Conservation (phyloP, 2,113 vertebrate genomes). For the Erpornis zantholeuca region DNA sequence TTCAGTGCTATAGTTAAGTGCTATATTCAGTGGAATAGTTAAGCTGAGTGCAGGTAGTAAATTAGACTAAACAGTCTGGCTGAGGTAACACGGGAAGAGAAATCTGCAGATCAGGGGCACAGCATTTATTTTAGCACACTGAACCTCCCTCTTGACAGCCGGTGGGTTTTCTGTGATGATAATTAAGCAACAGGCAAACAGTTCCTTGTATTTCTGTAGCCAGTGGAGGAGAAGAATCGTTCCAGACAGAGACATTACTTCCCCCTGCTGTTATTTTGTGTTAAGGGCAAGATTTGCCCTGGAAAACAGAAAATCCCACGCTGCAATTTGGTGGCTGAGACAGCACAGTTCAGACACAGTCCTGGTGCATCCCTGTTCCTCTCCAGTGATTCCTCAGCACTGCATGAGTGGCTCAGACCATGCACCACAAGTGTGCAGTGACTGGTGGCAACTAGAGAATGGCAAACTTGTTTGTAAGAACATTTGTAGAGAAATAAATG, state of each 20-base stretch:
- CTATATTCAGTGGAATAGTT: neutral
- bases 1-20: neutral
- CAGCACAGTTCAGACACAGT: neutral
- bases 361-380: neutral
- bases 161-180: neutral
- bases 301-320: neutral
- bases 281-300: neutral
- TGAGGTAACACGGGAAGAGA: neutral
- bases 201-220: neutral
- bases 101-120: neutral
- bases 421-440: neutral
- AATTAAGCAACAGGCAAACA: neutral
- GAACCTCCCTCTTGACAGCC: neutral
- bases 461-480: neutral
- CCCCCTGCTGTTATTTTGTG: neutral
- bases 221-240: neutral
- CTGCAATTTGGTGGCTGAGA: neutral
- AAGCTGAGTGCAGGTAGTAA: neutral
- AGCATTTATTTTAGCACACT: neutral
- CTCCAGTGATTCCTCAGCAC: neutral
- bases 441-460: neutral
- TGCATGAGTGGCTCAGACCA: neutral
- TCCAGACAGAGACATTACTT: neutral
- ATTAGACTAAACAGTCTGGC: neutral
- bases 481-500: neutral